These are phyloP conservation scores for Mus pahari DNA, from an alignment of 2,113 vertebrate genomes.

Conservation along the genomic window DNA sequence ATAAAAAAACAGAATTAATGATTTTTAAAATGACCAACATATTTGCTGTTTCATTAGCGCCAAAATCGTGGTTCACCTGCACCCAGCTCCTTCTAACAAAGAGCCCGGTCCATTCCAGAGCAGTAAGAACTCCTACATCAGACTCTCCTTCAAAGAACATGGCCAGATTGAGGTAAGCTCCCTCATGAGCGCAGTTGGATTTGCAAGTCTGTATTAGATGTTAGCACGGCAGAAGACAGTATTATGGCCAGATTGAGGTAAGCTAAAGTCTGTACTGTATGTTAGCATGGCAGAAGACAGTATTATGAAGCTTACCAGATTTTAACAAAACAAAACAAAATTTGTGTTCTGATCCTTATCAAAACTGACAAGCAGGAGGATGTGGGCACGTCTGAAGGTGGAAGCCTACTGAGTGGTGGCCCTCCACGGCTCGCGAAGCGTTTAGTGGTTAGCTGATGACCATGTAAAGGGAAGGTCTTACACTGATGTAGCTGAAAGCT, in stretches of 20 bases:
- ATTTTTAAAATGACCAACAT: not conserved
- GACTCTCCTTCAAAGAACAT: conserved; percentile 98
- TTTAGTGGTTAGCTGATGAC: not conserved
- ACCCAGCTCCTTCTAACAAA: conserved; percentile 90
- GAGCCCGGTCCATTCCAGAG: conserved; percentile 96
- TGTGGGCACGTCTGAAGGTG: not conserved
- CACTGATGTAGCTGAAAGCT: not conserved
- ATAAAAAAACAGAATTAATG: not conserved
- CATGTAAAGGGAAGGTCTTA: not conserved
- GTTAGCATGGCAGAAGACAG: not conserved
- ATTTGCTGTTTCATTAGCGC: conserved; percentile 88
- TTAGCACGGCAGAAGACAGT: not conserved
- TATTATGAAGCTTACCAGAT: not conserved
- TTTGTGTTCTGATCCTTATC: not conserved
- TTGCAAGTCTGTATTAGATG: not conserved
- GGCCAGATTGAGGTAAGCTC: conserved; percentile 96
- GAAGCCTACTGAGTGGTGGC: not conserved
- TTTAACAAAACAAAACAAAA: not conserved
- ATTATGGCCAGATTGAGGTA: conserved; percentile 96
- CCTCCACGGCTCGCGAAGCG: not conserved
- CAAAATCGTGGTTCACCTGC: conserved; percentile 97
- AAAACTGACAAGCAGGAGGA: not conserved
- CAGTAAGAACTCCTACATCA: conserved; percentile 95
- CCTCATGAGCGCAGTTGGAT: not conserved
- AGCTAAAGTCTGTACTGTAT: conserved; percentile 10